Base-by-base conservation (phyloP, 2,113 vertebrate genomes). In the Pionites leucogaster region DNA sequence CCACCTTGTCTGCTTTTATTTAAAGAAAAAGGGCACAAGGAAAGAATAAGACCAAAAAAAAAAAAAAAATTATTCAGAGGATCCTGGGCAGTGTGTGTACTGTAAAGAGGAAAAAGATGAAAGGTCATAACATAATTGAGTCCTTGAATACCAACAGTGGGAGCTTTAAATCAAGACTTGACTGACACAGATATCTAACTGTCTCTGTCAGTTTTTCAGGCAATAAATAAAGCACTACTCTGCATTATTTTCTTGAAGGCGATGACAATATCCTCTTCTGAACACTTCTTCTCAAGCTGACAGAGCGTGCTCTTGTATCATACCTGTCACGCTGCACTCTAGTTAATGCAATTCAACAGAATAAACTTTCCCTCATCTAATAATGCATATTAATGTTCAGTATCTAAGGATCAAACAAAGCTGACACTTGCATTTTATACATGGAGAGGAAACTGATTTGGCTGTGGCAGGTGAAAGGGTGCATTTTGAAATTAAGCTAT, bases 161-260 rank as follows among this genome's bases (percentile, higher is more conserved):
- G 50, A 82, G 74, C 57, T 92, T 89, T 89, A 91, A 89, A 95
- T 85, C 90, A 94, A 33, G 47, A 46, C 46, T 89, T 91, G 44
- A 93, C 70, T 87, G 93, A 82, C 93, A 96, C 60, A 82, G 59
- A 76, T 70, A 39, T 77, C 88, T 84, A 89, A 76, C 83, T 39
- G 19, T 50, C 67, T 88, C 80, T 72, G 59, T 44, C 82, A 47
- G 24, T 50, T 95, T 87, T 65, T 65, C 67, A 82, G 82, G 37
- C 53, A 53, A 85, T 80, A 93, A 86, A 86, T 86, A 83, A 92
- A 76, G 37, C 8, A 27, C 49, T 69, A 42, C 11, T 41, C n/a
- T 20, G 27, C 57, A 62, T 67, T 92, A 93, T 82, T 91, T 84
- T 88, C 47, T 50, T n/a, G n/a, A 74, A 50, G 71, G 39, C 7